phyloP scores from a whole-genome alignment of 2,888 invertebrate genomes.

The Heliconius charithonia region DNA sequence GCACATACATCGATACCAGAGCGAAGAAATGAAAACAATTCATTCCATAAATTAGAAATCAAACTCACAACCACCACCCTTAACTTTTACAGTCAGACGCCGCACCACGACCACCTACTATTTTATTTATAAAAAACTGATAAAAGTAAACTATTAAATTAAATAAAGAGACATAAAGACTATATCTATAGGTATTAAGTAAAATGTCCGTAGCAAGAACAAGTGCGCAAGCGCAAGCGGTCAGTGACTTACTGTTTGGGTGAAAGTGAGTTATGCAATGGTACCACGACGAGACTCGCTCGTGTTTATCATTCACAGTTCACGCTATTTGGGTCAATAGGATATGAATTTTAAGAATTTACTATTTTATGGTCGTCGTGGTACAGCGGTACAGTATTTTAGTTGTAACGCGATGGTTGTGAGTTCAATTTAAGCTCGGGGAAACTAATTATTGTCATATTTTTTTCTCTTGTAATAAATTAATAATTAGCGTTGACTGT shows the following conservation, averaged over 20 bases:
- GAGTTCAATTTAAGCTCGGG: background rate
- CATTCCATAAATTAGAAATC: background rate
- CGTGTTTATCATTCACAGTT: constrained; percentile 34
- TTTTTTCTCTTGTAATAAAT: too few species aligned
- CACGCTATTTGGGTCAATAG: constrained; percentile 42
- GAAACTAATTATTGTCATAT: too few species aligned
- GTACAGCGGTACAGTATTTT: too few species aligned
- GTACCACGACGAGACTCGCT: constrained; percentile 12
- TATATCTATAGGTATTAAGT: background rate
- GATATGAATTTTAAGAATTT: constrained; percentile 34
- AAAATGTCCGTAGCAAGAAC: background rate
- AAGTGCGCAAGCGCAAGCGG: constrained; percentile 39
- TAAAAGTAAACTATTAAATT: background rate
- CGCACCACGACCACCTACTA: background rate
- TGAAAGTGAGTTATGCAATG: constrained; percentile 52
- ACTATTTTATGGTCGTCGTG: background rate
- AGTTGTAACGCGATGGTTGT: background rate
- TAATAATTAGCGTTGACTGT: too few species aligned
- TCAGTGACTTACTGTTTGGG: constrained; percentile 56
- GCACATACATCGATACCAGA: background rate
- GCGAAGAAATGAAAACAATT: background rate
- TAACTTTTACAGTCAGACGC: background rate
- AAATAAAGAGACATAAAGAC: constrained; percentile 7
- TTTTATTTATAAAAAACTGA: background rate
- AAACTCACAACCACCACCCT: background rate